Evolutionary conservation across 2,888 invertebrate genomes (phyloP), one percentile per base, ranked within the genome.

Genomic region (Cyaniris semiargus): DNA sequence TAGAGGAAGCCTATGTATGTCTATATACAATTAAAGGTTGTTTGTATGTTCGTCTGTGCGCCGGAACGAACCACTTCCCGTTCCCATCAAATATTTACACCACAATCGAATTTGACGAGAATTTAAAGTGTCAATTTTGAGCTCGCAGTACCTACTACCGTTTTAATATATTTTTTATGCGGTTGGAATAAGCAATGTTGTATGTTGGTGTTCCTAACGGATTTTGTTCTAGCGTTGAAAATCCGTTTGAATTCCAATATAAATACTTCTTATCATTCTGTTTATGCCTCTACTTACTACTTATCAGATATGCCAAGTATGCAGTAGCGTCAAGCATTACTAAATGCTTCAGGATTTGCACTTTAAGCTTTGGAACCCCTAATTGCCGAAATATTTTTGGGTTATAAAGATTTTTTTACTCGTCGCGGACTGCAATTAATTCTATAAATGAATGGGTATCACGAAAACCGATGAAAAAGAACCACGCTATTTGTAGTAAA

Each of bases 51-150:
- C 38, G 71, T 38, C 38, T 71, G 21, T 38, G 38, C 23, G n/a
- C 71, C 71, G 71, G 71, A 71, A 71, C 71, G 38, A 38, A 18
- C 38, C 71, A 71, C 71, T 71, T 71, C 71, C 71, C 71, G 71
- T 66, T 66, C 27, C 66, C 66, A 4, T 31, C 66, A 66, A 66
- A 66, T 66, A 66, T 66, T 66, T 66, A 66, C 66, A 66, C 27
- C 31, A 27, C 66, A 66, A 60, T 66, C 66, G 66, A 66, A 66
- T 66, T 66, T 27, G 66, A 27, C 66, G 66, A 66, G 66, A 66
- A 66, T 66, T 66, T 66, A 66, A 66, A 66, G 66, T 66, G 15
- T 66, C 66, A 31, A 66, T 27, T 27, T 66, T 15, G 5, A 66
- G 15, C 27, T 27, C 15, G 66, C 27, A 31, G 27, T 66, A 60